Evolutionary conservation across 1,140 invertebrate species (phyloP).

Genomic region (Popillia japonica): DNA sequence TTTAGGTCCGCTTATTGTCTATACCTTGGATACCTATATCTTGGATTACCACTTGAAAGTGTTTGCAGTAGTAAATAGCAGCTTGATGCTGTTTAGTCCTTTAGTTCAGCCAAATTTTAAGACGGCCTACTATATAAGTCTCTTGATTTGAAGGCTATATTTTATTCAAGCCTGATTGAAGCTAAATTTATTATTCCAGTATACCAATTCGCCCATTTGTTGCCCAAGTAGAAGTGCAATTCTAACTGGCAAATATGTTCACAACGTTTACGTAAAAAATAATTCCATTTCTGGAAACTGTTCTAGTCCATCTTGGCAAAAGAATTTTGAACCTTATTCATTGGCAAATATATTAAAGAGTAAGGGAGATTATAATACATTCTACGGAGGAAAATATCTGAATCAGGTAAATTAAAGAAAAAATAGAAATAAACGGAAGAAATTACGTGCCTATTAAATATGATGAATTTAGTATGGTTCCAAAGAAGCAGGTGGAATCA

Average conservation of each 20-base stretch:
- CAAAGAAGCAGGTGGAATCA: slow-evolving; percentile 66
- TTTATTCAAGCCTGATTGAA: too few relatives aligned
- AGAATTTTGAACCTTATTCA: slow-evolving; percentile 68
- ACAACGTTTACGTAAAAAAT: slow-evolving; percentile 82
- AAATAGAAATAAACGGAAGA: too few relatives aligned
- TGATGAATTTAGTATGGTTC: slow-evolving; percentile 69
- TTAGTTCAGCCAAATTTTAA: too few relatives aligned
- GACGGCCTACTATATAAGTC: too few relatives aligned
- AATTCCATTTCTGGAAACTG: slow-evolving; percentile 83
- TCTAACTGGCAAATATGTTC: slow-evolving; percentile 83
- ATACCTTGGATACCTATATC: too few relatives aligned
- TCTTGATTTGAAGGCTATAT: too few relatives aligned
- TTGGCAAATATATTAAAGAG: slow-evolving; percentile 72
- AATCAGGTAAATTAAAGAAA: slow-evolving; percentile 70
- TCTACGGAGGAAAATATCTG: slow-evolving; percentile 88
- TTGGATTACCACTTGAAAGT: too few relatives aligned
- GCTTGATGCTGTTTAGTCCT: too few relatives aligned
- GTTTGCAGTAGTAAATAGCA: too few relatives aligned
- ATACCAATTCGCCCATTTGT: slow-evolving; percentile 82
- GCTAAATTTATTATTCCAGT: slow-evolving; percentile 67
- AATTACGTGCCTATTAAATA: neutral
- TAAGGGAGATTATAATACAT: slow-evolving; percentile 74
- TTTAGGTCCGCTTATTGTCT: too few relatives aligned
- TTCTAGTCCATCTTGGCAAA: slow-evolving; percentile 73
- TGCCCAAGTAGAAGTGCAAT: slow-evolving; percentile 90